These are phyloP conservation scores for Gerris lacustris DNA, from an alignment of 2,888 invertebrate genomes.

Conservation along the genomic window DNA sequence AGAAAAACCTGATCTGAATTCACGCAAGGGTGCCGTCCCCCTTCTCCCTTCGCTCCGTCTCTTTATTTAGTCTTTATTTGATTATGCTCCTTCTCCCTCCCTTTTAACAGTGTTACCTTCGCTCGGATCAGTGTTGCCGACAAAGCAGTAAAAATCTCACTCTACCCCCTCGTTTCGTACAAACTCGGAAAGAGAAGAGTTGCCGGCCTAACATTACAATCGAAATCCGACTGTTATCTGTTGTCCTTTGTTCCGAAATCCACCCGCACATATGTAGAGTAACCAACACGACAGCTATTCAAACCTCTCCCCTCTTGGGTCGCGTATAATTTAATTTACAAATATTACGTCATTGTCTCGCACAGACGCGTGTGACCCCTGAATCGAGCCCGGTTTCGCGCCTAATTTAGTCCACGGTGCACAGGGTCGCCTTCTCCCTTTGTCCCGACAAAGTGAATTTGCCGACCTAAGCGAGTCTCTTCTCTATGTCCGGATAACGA, in stretches of 20 bases:
- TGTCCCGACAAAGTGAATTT: background rate
- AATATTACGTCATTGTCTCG: conserved; percentile 1
- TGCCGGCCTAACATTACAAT: background rate
- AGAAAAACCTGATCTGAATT: conserved; percentile 5
- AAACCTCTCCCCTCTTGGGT: background rate
- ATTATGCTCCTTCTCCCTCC: background rate
- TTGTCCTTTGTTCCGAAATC: background rate
- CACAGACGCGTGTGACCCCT: background rate
- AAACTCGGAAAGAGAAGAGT: background rate
- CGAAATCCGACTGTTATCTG: background rate
- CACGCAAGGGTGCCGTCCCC: background rate
- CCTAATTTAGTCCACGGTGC: background rate
- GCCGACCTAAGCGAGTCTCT: background rate
- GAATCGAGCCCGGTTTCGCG: background rate
- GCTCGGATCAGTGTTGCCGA: conserved; percentile 3
- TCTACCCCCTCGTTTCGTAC: background rate
- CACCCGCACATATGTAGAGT: background rate
- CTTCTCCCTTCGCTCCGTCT: background rate
- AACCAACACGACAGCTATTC: background rate
- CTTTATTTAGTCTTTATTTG: conserved; percentile 1
- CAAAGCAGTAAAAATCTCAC: background rate
- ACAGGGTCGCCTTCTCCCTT: background rate
- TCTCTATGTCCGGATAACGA: background rate
- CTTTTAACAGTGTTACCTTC: background rate
- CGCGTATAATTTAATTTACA: background rate